Base-by-base conservation (phyloP, 1,140 invertebrate genomes). In the Trichonephila clavipes region DNA sequence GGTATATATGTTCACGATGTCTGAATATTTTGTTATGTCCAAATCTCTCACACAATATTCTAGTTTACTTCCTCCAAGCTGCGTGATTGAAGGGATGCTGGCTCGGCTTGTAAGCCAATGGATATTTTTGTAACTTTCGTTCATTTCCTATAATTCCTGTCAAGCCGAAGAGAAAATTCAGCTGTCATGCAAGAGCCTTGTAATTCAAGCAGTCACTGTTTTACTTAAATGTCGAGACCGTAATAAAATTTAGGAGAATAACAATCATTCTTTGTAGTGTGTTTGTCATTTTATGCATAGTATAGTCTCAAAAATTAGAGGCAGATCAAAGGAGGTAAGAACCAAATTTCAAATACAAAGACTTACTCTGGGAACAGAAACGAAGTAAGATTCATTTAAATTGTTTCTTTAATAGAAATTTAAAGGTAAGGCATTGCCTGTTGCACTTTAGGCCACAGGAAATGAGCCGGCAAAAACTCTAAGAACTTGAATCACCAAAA, bases 171-270 rank as follows among this genome's bases (percentile, higher is more conserved):
- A 72, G 61, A 92, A 92, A 90, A 91, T 83, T 83, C 81, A 77
- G 91, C 92, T 93, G 92, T 93, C 69, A 88, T 93, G 92, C 92
- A 93, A 93, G 77, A 93, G 92, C 92, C 92, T 93, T 93, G 92
- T 93, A 93, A 93, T 89, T 89, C 72, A 87, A 92, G 83, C 91
- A 92, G 92, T 93, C 92, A 93, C 92, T 93, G 92, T 93, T 93
- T 93, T 93, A 88, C 92, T 93, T 93, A 93, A 88, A 83, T 93
- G 92, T 93, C 92, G 92, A 93, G 77, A 93, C 86, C 92, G 92
- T 93, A 93, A 93, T 93, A 93, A 93, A 93, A 93, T 93, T 88
- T 93, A 93, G 92, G 92, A 93, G 87, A 89, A 93, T 93, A 93
- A 93, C 87, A 93, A 88, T 44, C 58, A 93, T 66, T 89, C 40